A percentile compares a stretch with the other conserved stretches of the same genome.
phyloP scores from a whole-genome alignment of 2,888 invertebrate species.

The Petrophora chlorosata region DNA sequence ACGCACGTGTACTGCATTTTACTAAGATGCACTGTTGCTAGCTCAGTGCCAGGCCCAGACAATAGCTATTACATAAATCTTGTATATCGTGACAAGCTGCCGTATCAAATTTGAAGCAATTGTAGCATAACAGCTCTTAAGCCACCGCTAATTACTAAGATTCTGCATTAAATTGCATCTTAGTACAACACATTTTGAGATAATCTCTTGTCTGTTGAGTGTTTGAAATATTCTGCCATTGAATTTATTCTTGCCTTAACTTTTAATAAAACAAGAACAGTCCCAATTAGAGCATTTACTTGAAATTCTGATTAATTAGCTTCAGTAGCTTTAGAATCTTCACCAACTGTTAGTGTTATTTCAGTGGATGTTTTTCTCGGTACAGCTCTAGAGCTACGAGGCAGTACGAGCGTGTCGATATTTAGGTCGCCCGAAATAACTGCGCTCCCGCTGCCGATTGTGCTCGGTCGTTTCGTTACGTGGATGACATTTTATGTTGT shows the following conservation, averaged over 20 bases:
- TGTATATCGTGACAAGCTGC: constrained; percentile 13
- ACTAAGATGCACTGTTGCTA: constrained; percentile 47
- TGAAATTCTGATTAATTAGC: neutral
- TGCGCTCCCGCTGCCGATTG: constrained; percentile 57
- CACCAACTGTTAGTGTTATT: constrained; percentile 15
- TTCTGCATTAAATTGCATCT: constrained; percentile 2
- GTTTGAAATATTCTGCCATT: neutral
- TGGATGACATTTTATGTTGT: constrained; percentile 19
- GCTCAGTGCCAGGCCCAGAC: constrained; percentile 30
- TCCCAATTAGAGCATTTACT: constrained; percentile 2
- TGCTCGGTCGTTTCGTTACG: constrained; percentile 41
- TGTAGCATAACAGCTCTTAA: constrained; percentile 1
- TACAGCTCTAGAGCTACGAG: constrained; percentile 45
- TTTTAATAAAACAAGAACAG: neutral
- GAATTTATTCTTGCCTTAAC: too few species aligned
- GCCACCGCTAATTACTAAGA: constrained; percentile 1
- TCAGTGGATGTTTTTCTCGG: constrained; percentile 16
- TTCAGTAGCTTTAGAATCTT: neutral
- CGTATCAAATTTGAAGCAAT: constrained; percentile 5
- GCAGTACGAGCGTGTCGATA: constrained; percentile 63
- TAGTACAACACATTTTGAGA: neutral
- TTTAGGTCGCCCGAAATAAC: constrained; percentile 81
- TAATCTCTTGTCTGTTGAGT: neutral
- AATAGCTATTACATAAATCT: constrained; percentile 12
- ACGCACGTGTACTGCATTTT: constrained; percentile 66